These are phyloP conservation scores for Dryobates pubescens DNA, from an alignment of 2,797 vertebrate genomes.

Conservation along the genomic window DNA sequence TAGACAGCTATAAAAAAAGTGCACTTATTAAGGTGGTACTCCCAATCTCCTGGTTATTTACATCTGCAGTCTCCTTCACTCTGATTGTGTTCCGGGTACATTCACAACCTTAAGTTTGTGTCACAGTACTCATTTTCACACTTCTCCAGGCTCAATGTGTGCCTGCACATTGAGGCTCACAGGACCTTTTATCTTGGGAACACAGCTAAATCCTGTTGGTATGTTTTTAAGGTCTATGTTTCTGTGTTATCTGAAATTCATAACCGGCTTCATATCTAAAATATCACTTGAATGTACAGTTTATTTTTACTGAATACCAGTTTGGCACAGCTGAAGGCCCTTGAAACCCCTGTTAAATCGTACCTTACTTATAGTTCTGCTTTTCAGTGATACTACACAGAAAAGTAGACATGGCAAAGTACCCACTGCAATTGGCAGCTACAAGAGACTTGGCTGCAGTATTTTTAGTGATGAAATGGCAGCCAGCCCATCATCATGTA, in stretches of 20 bases:
- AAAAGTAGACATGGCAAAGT: not conserved
- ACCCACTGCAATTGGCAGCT: not conserved
- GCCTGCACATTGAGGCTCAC: not conserved
- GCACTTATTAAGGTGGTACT: not conserved
- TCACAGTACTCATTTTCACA: rapidly evolving
- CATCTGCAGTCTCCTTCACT: not conserved
- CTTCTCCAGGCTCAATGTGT: not conserved
- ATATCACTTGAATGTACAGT: not conserved
- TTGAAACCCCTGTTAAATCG: not conserved
- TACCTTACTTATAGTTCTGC: not conserved
- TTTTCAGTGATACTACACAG: not conserved
- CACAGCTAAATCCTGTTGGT: not conserved
- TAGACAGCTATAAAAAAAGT: not conserved
- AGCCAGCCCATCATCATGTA: not conserved
- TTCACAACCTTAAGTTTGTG: not conserved
- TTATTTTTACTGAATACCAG: not conserved
- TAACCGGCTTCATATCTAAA: not conserved
- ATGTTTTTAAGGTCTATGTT: not conserved
- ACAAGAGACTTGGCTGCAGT: not conserved
- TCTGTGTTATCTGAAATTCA: not conserved
- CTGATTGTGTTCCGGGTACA: not conserved
- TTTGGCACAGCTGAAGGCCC: not conserved
- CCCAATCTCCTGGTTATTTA: not conserved
- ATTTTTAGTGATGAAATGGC: not conserved
- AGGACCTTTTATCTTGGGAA: not conserved